Conservation (phyloP, 92 coral and sea anemone species). For the Pocillopora meandrina region DNA sequence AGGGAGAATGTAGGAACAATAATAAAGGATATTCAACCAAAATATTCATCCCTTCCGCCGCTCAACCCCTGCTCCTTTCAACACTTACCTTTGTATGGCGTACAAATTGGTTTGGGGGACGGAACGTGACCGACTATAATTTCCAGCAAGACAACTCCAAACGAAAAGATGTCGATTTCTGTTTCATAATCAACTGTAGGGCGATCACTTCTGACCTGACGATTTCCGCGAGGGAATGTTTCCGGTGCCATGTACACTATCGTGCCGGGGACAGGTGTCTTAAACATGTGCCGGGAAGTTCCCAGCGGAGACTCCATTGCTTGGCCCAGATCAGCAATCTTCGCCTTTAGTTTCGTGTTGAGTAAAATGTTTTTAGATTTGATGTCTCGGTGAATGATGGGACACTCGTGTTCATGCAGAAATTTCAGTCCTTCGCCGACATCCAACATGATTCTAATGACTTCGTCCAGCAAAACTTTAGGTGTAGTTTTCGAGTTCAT, state of each 20-base stretch:
- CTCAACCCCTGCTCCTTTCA: background rate
- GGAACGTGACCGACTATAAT: constrained; percentile 46
- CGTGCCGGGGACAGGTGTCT: constrained; percentile 51
- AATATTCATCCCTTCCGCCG: background rate
- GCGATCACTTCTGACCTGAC: background rate
- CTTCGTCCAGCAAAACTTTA: constrained; percentile 50
- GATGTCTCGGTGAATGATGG: constrained; percentile 57
- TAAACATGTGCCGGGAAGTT: background rate
- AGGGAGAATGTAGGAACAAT: no score
- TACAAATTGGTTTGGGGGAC: constrained; percentile 28
- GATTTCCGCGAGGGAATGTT: constrained; percentile 27
- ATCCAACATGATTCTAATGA: constrained; percentile 54
- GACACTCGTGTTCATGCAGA: constrained; percentile 39
- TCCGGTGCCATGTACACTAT: constrained; percentile 55
- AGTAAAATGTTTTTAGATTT: constrained; percentile 51
- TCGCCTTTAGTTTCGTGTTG: constrained; percentile 47
- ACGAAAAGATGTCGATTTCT: constrained; percentile 55
- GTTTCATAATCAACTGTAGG: constrained; percentile 47
- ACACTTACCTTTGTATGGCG: constrained; percentile 39
- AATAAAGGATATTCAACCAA: no score
- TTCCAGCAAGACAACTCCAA: constrained; percentile 61
- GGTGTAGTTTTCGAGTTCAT: constrained; percentile 45
- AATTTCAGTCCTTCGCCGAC: constrained; percentile 58
- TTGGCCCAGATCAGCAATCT: constrained; percentile 62
- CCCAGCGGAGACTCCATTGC: constrained; percentile 40